Evolutionary conservation across 2,888 invertebrate species (phyloP).

Genomic region (Drosophila parthenogenetica): DNA sequence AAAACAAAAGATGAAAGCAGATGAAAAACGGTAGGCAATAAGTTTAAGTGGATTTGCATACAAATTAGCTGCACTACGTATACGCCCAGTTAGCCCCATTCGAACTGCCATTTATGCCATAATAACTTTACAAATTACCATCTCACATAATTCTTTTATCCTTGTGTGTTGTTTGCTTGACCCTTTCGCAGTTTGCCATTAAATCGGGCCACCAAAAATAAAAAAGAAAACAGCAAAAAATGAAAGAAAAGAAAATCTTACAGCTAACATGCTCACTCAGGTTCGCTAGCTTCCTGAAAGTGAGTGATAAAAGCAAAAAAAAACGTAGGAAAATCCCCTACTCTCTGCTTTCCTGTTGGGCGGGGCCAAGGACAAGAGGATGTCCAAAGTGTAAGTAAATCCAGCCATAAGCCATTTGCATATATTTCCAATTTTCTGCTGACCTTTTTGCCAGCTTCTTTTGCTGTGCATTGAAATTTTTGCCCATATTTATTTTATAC

Average conservation of each 20-base stretch:
- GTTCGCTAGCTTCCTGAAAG: slow-evolving; percentile 40
- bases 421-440: slow-evolving; percentile 64
- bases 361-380: slow-evolving; percentile 30
- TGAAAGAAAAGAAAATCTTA: slow-evolving; percentile 14
- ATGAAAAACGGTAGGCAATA: slow-evolving; percentile 32
- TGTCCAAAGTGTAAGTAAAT: slow-evolving; percentile 69
- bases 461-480: slow-evolving; percentile 30
- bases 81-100: slow-evolving; percentile 47
- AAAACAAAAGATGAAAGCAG: slow-evolving; percentile 5
- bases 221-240: no score
- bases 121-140: slow-evolving; percentile 72
- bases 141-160: slow-evolving; percentile 53
- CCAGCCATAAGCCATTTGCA: slow-evolving; percentile 74
- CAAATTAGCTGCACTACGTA: slow-evolving; percentile 54
- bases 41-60: slow-evolving; percentile 63
- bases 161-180: slow-evolving; percentile 45
- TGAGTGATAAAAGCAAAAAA: slow-evolving; percentile 57
- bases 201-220: slow-evolving; percentile 52
- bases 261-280: slow-evolving; percentile 40
- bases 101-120: slow-evolving; percentile 42
- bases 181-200: slow-evolving; percentile 56
- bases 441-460: slow-evolving; percentile 39
- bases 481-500: slow-evolving; percentile 16
- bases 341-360: neutral
- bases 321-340: no score